Evolutionary conservation across 2,797 vertebrate genomes (phyloP), one percentile per base, ranked within the genome.

Genomic region (Bufotes viridis): DNA sequence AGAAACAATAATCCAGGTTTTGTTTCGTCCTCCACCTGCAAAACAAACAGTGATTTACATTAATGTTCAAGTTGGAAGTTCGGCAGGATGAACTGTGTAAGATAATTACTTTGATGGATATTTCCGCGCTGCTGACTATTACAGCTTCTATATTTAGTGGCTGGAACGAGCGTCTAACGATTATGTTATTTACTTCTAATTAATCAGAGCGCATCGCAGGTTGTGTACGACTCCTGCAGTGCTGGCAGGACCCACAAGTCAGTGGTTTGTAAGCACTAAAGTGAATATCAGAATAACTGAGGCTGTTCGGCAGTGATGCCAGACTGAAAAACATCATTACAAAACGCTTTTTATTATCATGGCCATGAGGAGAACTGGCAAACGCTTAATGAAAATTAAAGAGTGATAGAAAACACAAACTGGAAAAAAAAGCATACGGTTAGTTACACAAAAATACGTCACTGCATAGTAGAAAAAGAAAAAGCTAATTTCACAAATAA

Each of bases 1-100:
- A 95, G 95, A 98, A 99, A 91, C 97, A 98, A 93, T 98, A 99
- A 91, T 99, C 98, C 78, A 99, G 95, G 94, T 99, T 99, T 95
- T 99, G 98, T 93, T 99, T 99, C 6, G 98, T 99, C 90, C 98
- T 95, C 98, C 98, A 99, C 93, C 98, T 98, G 94, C 90, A 90
- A 92, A 84, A 93, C 34, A 92, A 75, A 87, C 85, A 57, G 13
- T 0, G 1, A 61, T 63, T 75, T 58, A 87, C 26, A 79, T 70
- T 83, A 51, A 81, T 76, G 60, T 89, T 78, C 24, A 15, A 82
- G 72, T 26, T 53, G 69, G 53, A 81, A 65, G 70, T 88, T 80
- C 18, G 60, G 57, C 26, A 72, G 51, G 60, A 72, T 76, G 60
- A 76, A 67, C 76, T 11, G 69, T 65, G 63, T 67, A 65, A 29